phyloP scores from a whole-genome alignment of 2,888 invertebrate genomes.

The Watsonalla binaria region DNA sequence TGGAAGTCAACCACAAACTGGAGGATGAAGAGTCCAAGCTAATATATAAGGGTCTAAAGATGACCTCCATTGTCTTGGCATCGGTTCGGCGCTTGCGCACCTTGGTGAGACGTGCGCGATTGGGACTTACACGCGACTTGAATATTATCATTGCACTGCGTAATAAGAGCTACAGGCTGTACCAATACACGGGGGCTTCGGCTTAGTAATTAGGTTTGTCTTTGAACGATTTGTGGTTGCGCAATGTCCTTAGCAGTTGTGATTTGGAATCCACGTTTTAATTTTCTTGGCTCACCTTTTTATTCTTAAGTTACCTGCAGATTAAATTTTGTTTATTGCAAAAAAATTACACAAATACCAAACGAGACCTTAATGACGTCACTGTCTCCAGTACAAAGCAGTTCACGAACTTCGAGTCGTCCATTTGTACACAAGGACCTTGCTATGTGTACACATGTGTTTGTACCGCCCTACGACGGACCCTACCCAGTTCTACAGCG shows the following conservation, averaged over 20 bases:
- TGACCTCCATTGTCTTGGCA: constrained; percentile 67
- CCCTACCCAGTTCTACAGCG: no score
- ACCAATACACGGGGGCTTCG: constrained; percentile 3
- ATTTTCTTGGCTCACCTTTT: no score
- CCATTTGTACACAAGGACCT: no score
- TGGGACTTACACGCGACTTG: constrained; percentile 52
- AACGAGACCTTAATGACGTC: no score
- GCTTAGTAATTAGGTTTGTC: constrained; percentile 1
- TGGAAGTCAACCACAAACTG: constrained; percentile 51
- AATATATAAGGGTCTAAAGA: constrained; percentile 61
- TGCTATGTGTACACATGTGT: no score
- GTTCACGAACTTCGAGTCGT: no score
- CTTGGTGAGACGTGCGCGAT: constrained; percentile 51
- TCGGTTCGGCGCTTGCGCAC: constrained; percentile 50
- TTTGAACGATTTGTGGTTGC: neutral
- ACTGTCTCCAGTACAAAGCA: no score
- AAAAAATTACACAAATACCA: no score
- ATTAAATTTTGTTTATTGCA: no score
- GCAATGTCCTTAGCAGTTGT: constrained; percentile 10
- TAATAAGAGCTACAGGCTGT: constrained; percentile 39
- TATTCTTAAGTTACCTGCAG: no score
- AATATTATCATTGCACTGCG: constrained; percentile 43
- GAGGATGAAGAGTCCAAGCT: constrained; percentile 33
- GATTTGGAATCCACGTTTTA: no score
- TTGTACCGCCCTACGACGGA: no score